A percentile compares a stretch with the other conserved stretches of the same genome.
These are phyloP conservation scores for Dendrolimus houi DNA, from an alignment of 2,888 invertebrate species.

Conservation along the genomic window DNA sequence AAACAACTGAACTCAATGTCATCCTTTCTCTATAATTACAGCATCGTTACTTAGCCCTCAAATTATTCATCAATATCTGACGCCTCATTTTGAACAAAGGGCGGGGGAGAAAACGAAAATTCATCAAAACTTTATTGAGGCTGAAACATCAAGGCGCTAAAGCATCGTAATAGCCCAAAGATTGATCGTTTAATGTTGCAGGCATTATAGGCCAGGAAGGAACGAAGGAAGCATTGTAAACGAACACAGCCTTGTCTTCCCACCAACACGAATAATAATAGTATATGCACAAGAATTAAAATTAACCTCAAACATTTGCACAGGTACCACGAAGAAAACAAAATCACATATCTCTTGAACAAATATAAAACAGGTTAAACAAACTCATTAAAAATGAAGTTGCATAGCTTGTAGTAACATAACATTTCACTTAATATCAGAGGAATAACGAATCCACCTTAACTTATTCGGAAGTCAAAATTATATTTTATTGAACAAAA, in stretches of 20 bases:
- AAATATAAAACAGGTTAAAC: too few species aligned
- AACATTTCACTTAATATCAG: too few species aligned
- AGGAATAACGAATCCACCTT: too few species aligned
- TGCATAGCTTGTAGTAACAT: too few species aligned
- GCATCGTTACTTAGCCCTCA: conserved; percentile 50
- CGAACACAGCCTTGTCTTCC: conserved; percentile 18
- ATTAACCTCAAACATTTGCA: too few species aligned
- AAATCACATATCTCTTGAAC: too few species aligned
- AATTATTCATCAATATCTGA: conserved; percentile 69
- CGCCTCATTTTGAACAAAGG: conserved; percentile 62
- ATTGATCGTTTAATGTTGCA: conserved; percentile 65
- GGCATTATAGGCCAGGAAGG: conserved; percentile 51
- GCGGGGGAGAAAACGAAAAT: conserved; percentile 62
- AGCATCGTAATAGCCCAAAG: conserved; percentile 70
- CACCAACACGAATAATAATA: background rate
- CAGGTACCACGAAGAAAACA: too few species aligned
- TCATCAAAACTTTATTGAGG: conserved; percentile 75
- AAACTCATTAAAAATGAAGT: too few species aligned
- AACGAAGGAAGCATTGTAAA: conserved; percentile 48
- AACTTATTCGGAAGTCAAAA: too few species aligned
- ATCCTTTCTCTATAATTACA: conserved; percentile 50
- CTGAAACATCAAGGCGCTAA: conserved; percentile 73
- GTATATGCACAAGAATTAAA: too few species aligned
- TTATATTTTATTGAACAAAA: background rate
- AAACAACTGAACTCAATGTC: conserved; percentile 27